These are phyloP conservation scores for Pogonophryne albipinna DNA, from an alignment of 2,797 vertebrate species.

Conservation along the genomic window DNA sequence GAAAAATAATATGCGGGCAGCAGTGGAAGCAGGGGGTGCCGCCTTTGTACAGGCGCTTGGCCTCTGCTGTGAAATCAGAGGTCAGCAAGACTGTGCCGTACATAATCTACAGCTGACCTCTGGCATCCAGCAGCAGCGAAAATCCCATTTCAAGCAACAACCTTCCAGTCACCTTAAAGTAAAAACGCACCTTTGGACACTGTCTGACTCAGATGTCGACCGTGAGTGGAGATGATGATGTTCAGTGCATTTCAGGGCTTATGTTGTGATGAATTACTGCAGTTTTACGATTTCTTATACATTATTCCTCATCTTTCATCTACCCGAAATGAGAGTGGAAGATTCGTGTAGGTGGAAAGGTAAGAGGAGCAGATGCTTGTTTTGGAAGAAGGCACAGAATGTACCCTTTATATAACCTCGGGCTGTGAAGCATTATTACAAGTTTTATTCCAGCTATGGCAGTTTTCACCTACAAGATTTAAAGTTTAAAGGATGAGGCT, in stretches of 20 bases:
- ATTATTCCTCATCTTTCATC: neutral
- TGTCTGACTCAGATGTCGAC: neutral
- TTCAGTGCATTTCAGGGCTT: slow-evolving; percentile 35
- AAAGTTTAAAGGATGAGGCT: slow-evolving; percentile 2
- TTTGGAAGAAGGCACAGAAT: slow-evolving; percentile 35
- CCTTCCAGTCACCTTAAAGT: slow-evolving; percentile 52
- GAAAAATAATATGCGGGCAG: slow-evolving; percentile 47
- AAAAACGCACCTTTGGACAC: slow-evolving; percentile 44
- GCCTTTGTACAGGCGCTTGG: slow-evolving; percentile 51
- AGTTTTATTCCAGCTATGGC: slow-evolving; percentile 6
- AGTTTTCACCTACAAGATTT: slow-evolving; percentile 5
- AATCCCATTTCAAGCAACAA: slow-evolving; percentile 45
- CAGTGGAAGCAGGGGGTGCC: slow-evolving; percentile 37
- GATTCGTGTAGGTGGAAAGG: slow-evolving; percentile 10
- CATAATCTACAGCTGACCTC: slow-evolving; percentile 53
- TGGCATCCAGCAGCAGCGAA: slow-evolving; percentile 30
- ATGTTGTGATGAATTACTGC: slow-evolving; percentile 13
- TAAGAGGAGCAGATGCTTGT: slow-evolving; percentile 9
- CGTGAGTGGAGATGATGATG: slow-evolving; percentile 11
- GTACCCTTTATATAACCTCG: slow-evolving; percentile 23
- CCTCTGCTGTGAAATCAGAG: slow-evolving; percentile 52
- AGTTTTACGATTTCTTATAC: slow-evolving; percentile 18
- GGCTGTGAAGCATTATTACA: slow-evolving; percentile 17
- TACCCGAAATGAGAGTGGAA: slow-evolving; percentile 9
- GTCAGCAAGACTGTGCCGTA: slow-evolving; percentile 37